Evolutionary conservation across 1,140 invertebrate genomes (phyloP).

Genomic region (Drosophila ercepeae): DNA sequence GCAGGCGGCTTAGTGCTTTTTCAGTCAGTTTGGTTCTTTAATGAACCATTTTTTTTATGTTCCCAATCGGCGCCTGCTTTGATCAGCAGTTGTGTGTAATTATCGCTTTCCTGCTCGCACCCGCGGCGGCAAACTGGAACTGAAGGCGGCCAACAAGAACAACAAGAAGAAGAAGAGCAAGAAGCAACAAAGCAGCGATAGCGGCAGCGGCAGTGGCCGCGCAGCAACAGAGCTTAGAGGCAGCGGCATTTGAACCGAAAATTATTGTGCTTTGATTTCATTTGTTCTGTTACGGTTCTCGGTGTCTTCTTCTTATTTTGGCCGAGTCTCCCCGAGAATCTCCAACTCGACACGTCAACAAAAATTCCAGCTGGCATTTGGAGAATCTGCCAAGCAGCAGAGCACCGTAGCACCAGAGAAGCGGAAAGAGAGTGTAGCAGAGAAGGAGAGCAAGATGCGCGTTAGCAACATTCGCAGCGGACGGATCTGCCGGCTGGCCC

Average conservation of each 20-base stretch:
- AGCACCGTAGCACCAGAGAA: background rate
- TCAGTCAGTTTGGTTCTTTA: too few relatives aligned
- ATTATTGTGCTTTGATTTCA: slow-evolving; percentile 41
- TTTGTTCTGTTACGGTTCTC: slow-evolving; percentile 10
- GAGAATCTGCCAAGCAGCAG: background rate
- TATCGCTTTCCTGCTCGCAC: background rate
- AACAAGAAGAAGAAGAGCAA: background rate
- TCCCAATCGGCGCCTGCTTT: background rate
- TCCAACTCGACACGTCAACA: slow-evolving; percentile 76
- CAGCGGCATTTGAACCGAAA: slow-evolving; percentile 46
- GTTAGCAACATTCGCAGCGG: slow-evolving; percentile 83
- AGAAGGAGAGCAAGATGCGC: slow-evolving; percentile 70
- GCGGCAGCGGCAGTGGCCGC: slow-evolving; percentile 3
- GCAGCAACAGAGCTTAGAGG: slow-evolving; percentile 1
- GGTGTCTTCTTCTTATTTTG: slow-evolving; percentile 24
- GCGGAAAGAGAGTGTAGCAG: background rate
- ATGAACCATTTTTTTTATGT: too few relatives aligned
- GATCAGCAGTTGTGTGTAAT: background rate
- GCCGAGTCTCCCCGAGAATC: background rate
- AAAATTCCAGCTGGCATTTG: background rate
- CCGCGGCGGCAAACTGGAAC: background rate
- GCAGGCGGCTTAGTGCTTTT: background rate
- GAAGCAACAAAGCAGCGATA: slow-evolving; percentile 15
- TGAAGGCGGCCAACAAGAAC: background rate
- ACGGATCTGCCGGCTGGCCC: slow-evolving; percentile 77